Evolutionary conservation across 2,797 vertebrate species (phyloP).

Genomic region (Lacerta agilis): DNA sequence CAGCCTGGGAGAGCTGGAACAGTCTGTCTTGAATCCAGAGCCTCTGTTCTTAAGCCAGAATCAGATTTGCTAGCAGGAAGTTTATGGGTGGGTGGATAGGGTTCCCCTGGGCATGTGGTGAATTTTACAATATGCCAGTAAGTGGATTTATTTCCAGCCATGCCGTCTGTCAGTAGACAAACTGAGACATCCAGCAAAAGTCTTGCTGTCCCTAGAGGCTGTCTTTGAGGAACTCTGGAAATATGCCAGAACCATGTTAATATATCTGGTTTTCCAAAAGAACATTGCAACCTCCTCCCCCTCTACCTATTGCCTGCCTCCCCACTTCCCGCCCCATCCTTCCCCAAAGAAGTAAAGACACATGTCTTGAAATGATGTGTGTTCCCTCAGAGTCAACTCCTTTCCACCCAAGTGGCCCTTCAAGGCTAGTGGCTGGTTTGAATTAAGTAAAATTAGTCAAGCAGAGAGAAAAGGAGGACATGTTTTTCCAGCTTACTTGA

Average conservation of each 20-base stretch:
- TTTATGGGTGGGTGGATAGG: slow-evolving; percentile 65
- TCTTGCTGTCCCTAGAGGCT: not conserved
- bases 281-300: not conserved
- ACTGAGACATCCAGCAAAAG: not conserved
- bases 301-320: not conserved
- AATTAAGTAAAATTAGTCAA: not conserved
- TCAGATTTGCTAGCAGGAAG: slow-evolving; percentile 64
- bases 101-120: slow-evolving; percentile 37
- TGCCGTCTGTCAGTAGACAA: slow-evolving; percentile 32
- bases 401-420: not conserved
- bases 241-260: fast-evolving
- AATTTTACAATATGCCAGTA: slow-evolving; percentile 66
- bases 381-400: not conserved
- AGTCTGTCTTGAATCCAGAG: not conserved
- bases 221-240: not conserved
- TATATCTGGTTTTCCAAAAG: not conserved
- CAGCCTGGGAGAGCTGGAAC: not conserved
- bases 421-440: not conserved
- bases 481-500: not conserved
- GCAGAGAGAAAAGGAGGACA: not conserved
- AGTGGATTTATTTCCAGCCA: slow-evolving; percentile 59
- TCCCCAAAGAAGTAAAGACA: not conserved
- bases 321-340: not conserved
- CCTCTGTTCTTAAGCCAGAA: not conserved
- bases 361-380: not conserved